phyloP scores from a whole-genome alignment of 2,888 invertebrate species.

The Uloborus plumipes region DNA sequence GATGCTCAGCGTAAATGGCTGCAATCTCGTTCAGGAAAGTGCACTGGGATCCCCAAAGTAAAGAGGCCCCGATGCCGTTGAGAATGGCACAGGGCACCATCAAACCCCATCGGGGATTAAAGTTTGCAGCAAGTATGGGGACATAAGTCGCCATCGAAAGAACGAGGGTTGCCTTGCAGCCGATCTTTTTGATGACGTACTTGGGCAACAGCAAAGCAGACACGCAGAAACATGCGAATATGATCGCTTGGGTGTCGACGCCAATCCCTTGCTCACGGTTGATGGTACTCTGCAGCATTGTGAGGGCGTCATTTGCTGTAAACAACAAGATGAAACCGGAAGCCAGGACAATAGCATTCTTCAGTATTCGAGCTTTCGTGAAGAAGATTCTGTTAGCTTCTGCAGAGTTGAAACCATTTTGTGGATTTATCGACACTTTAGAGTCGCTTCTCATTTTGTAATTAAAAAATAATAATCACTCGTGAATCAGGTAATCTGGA shows the following conservation, averaged over 20 bases:
- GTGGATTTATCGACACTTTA: too few relatives aligned
- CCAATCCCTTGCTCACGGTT: slow-evolving; percentile 91
- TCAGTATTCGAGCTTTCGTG: slow-evolving; percentile 78
- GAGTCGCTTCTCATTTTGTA: too few relatives aligned
- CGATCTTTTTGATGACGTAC: slow-evolving; percentile 90
- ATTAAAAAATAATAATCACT: too few relatives aligned
- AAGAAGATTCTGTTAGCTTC: too few relatives aligned
- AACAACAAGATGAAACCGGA: slow-evolving; percentile 95
- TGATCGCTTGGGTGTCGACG: slow-evolving; percentile 88
- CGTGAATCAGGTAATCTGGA: too few relatives aligned
- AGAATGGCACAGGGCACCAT: slow-evolving; percentile 91
- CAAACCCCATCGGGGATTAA: slow-evolving; percentile 88
- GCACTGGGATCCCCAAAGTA: slow-evolving; percentile 98
- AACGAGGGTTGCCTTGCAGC: slow-evolving; percentile 96
- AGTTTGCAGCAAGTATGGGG: slow-evolving; percentile 94
- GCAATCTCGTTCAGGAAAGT: slow-evolving; percentile 96
- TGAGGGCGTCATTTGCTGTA: slow-evolving; percentile 95
- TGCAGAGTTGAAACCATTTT: too few relatives aligned
- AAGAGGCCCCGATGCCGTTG: slow-evolving; percentile 93
- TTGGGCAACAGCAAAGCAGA: slow-evolving; percentile 97
- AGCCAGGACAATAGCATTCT: slow-evolving; percentile 91
- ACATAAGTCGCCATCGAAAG: slow-evolving; percentile 93
- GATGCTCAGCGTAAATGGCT: slow-evolving; percentile 77
- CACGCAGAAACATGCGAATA: slow-evolving; percentile 93
- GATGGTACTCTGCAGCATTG: slow-evolving; percentile 91